Conservation (phyloP, 2,113 vertebrate genomes). For the Chloropsis hardwickii region DNA sequence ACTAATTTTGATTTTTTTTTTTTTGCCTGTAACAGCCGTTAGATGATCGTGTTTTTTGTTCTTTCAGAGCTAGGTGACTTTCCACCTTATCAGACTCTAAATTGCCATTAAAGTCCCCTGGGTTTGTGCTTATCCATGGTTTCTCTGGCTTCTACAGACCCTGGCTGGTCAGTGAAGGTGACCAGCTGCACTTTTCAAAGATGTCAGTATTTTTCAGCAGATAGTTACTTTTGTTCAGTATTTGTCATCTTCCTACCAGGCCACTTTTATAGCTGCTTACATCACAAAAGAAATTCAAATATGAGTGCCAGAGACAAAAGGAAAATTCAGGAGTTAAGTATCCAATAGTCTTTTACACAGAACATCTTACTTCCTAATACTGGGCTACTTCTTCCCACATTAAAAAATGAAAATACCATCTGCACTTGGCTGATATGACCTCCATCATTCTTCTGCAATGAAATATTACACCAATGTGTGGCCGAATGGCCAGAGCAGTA, state of each 20-base stretch:
- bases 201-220: neutral
- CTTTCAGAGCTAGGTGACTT: neutral
- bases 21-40: neutral
- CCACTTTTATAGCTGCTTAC: neutral
- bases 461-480: neutral
- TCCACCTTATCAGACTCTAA: neutral
- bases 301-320: neutral
- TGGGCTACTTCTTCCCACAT: neutral
- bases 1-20: neutral
- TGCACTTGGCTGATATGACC: neutral
- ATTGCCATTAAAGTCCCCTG: neutral
- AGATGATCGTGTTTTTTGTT: neutral
- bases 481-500: neutral
- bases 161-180: neutral
- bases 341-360: neutral
- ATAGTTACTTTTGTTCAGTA: neutral
- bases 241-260: neutral
- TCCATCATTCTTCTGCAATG: neutral
- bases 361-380: neutral
- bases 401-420: neutral
- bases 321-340: neutral
- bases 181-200: neutral
- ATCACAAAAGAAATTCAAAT: neutral
- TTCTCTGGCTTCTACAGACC: neutral
- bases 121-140: neutral